phyloP scores from a whole-genome alignment of 1,140 invertebrate genomes.

The Melipona quadrifasciata region DNA sequence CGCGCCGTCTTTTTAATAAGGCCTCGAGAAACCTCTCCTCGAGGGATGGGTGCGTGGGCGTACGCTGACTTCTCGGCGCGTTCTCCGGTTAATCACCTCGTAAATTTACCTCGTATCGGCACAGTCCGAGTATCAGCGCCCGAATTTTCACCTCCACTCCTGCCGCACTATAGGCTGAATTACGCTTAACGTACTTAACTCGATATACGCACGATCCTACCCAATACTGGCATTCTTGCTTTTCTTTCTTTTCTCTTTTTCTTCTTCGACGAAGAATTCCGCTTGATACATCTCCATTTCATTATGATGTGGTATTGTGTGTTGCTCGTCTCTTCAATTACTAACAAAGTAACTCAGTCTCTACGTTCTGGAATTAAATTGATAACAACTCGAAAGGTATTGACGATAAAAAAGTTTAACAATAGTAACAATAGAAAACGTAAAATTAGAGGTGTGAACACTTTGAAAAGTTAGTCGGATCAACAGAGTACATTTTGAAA shows the following conservation, averaged over 20 bases:
- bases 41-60: constrained; percentile 30
- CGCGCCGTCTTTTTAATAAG: constrained; percentile 43
- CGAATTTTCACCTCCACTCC: constrained; percentile 9
- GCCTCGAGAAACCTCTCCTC: not conserved
- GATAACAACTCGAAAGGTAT: constrained; percentile 89
- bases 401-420: constrained; percentile 86
- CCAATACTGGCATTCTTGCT: too few species aligned
- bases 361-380: constrained; percentile 86
- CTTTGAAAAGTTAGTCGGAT: constrained; percentile 88
- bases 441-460: constrained; percentile 87
- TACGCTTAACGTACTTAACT: not conserved
- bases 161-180: not conserved
- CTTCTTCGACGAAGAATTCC: not conserved
- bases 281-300: too few species aligned
- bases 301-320: too few species aligned
- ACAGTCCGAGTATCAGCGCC: too few species aligned
- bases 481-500: constrained; percentile 87
- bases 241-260: too few species aligned
- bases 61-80: constrained; percentile 11
- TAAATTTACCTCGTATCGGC: constrained; percentile 33
- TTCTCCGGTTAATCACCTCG: constrained; percentile 40
- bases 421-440: too few species aligned
- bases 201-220: too few species aligned
- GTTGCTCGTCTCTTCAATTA: too few species aligned
- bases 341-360: constrained; percentile 39